Conservation (phyloP, 2,888 invertebrate genomes). For the Tetheella fluctuosa region DNA sequence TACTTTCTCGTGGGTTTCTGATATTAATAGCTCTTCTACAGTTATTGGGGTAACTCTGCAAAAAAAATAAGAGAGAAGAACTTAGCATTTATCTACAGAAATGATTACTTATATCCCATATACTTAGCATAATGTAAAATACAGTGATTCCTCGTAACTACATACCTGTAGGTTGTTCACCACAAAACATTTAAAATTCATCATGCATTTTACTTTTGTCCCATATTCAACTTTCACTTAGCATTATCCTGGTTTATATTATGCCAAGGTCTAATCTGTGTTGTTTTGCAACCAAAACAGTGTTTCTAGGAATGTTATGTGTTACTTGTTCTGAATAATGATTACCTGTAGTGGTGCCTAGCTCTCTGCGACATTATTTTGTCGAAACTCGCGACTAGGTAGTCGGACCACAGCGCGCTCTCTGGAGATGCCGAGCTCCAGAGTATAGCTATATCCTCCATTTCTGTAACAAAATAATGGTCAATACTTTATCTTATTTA, state of each 20-base stretch:
- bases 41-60: slow-evolving; percentile 89
- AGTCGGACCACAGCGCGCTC: slow-evolving; percentile 91
- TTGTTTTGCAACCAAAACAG: slow-evolving; percentile 7
- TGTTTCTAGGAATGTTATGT: slow-evolving; percentile 11
- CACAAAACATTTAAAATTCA: slow-evolving; percentile 8
- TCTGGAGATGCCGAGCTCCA: slow-evolving; percentile 91
- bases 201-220: background rate
- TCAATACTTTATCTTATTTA: background rate
- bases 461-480: slow-evolving; percentile 76
- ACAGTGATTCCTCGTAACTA: background rate
- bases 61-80: slow-evolving; percentile 21
- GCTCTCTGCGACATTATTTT: slow-evolving; percentile 93
- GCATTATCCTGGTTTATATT: slow-evolving; percentile 10
- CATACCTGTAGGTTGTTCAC: background rate
- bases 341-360: slow-evolving; percentile 91
- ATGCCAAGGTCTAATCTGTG: background rate
- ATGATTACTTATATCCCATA: background rate
- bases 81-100: background rate
- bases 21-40: slow-evolving; percentile 87
- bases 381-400: slow-evolving; percentile 92
- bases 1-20: slow-evolving; percentile 76
- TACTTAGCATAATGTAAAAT: background rate
- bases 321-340: slow-evolving; percentile 9
- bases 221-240: slow-evolving; percentile 17
- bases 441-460: slow-evolving; percentile 93